phyloP scores from a whole-genome alignment of 2,797 vertebrate genomes.

The Ara ararauna region DNA sequence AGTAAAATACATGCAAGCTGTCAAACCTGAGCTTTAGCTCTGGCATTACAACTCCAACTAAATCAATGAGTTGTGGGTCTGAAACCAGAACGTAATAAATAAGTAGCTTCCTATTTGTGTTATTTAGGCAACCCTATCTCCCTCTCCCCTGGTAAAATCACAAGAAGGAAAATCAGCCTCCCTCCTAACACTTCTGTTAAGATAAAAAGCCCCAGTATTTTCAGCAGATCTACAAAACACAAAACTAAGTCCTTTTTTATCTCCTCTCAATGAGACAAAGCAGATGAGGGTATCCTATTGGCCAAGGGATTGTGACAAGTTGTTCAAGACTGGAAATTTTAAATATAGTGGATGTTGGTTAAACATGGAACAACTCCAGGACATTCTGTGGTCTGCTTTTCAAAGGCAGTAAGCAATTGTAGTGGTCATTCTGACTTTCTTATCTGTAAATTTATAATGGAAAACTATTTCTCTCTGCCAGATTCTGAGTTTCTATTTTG shows the following conservation, averaged over 20 bases:
- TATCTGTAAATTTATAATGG: background rate
- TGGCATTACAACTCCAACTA: background rate
- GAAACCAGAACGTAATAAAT: background rate
- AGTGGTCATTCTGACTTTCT: background rate
- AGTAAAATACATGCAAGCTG: slow-evolving; percentile 7
- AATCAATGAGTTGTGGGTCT: background rate
- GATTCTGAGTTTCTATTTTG: background rate
- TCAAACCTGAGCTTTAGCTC: background rate
- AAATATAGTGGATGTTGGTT: background rate
- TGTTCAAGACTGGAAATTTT: background rate
- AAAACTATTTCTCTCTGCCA: background rate
- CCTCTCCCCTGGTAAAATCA: background rate
- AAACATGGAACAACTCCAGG: background rate
- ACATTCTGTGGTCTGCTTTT: background rate
- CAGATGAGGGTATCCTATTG: background rate
- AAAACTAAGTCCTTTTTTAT: background rate
- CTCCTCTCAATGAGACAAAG: background rate
- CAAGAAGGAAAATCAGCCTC: background rate
- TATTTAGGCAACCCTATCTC: background rate
- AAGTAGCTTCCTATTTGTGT: background rate
- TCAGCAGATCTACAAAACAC: background rate
- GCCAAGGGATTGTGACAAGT: background rate
- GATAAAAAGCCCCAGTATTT: background rate
- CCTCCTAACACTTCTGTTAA: background rate
- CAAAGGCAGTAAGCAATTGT: background rate